Evolutionary conservation across 2,797 vertebrate genomes (phyloP), one percentile per base, ranked within the genome.

Genomic region (Smutsia gigantea): DNA sequence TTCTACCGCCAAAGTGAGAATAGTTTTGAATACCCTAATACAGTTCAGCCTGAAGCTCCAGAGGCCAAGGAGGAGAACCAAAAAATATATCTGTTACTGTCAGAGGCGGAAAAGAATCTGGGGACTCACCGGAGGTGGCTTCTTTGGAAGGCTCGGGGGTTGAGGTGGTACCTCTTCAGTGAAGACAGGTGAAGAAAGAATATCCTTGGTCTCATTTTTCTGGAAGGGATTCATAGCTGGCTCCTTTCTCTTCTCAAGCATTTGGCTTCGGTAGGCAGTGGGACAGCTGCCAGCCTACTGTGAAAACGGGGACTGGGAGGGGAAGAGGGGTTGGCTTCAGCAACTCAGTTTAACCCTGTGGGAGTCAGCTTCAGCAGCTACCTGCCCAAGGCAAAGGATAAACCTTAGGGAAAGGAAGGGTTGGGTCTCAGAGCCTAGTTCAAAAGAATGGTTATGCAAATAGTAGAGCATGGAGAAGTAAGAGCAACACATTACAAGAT

Each of bases 221-320:
- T 98, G 98, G 97, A 98, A 98, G 97, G 98, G 79, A 57, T 98
- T 98, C 98, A 99, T 99, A 69, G 57, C 97, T 97, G 81, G 94
- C 94, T 98, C 97, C 96, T 96, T 97, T 93, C 98, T 98, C 97
- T 98, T 96, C 97, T 98, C 98, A 98, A 98, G 98, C 98, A 98
- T 98, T 98, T 98, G 98, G 98, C 97, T 98, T 96, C 92, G 94
- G 98, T 98, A 98, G 98, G 97, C 98, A 98, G 97, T 98, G 98
- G 98, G 98, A 98, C 98, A 97, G 97, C 97, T 98, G 98, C 98
- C 98, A 99, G 89, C 91, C 95, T 94, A 85, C 96, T 95, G 91
- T 93, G 96, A 97, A 97, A 97, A 95, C 63, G 96, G 96, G 96
- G 42, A 95, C 95, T 87, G 78, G 86, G 66, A 93, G 95, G 53